A percentile compares a stretch with the other conserved stretches of the same genome.
phyloP scores from a whole-genome alignment of 2,113 vertebrate species.

The Pterocles orientalis region DNA sequence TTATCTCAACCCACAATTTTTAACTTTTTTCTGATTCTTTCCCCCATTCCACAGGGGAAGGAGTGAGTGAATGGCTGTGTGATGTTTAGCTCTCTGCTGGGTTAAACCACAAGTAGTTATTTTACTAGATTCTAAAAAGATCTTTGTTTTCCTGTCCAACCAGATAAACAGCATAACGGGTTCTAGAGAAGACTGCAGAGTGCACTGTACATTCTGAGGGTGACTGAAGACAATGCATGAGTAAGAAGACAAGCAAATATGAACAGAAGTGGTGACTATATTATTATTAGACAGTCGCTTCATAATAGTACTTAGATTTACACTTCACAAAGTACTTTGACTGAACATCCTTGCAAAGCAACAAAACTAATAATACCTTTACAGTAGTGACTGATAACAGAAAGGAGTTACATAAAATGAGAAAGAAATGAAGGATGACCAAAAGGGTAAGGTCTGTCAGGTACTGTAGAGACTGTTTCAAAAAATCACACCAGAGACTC shows the following conservation, averaged over 20 bases:
- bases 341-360: not conserved
- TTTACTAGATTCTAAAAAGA: not conserved
- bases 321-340: not conserved
- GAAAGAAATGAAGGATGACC: not conserved
- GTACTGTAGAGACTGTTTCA: too few species aligned
- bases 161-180: not conserved
- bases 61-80: too few species aligned
- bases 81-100: too few species aligned
- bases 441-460: not conserved
- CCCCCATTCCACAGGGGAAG: too few species aligned
- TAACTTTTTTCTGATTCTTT: too few species aligned
- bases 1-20: not conserved
- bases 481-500: not conserved
- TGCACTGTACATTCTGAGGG: not conserved
- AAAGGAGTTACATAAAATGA: not conserved
- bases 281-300: not conserved
- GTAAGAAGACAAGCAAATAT: not conserved
- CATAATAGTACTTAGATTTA: not conserved
- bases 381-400: not conserved
- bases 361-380: not conserved
- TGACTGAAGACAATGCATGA: not conserved
- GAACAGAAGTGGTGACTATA: not conserved
- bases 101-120: too few species aligned
- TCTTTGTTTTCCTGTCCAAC: not conserved
- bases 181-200: not conserved